Evolutionary conservation across 2,888 invertebrate genomes (phyloP).

Genomic region (Phoenoteleia sp.): DNA sequence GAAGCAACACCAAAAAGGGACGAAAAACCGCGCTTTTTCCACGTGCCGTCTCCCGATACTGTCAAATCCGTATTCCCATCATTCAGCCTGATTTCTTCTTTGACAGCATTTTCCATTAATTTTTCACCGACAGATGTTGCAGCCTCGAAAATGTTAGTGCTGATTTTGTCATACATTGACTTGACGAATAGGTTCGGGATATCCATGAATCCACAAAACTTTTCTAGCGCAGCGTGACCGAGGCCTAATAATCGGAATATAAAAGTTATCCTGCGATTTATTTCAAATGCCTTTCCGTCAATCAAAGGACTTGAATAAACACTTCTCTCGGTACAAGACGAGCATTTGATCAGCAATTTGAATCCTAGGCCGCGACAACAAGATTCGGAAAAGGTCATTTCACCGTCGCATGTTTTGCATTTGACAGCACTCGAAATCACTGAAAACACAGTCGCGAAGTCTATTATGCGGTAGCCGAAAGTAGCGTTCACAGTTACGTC

Average conservation of each 20-base stretch:
- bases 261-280: slow-evolving; percentile 19
- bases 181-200: slow-evolving; percentile 20
- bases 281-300: slow-evolving; percentile 18
- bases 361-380: slow-evolving; percentile 57
- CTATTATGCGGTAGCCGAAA: slow-evolving; percentile 32
- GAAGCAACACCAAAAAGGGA: slow-evolving; percentile 39
- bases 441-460: slow-evolving; percentile 61
- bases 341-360: slow-evolving; percentile 36
- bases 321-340: slow-evolving; percentile 19
- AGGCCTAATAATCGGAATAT: slow-evolving; percentile 20
- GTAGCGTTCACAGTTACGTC: slow-evolving; percentile 17
- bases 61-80: slow-evolving; percentile 45
- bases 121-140: slow-evolving; percentile 10
- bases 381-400: slow-evolving; percentile 50
- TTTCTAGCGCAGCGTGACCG: slow-evolving; percentile 18
- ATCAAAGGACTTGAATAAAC: slow-evolving; percentile 21
- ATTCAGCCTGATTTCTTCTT: slow-evolving; percentile 17
- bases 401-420: slow-evolving; percentile 56
- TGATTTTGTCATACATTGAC: slow-evolving; percentile 18
- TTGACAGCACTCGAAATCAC: slow-evolving; percentile 57
- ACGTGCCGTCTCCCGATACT: slow-evolving; percentile 48
- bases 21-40: background rate
- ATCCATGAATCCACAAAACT: slow-evolving; percentile 20
- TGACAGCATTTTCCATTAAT: slow-evolving; percentile 17
- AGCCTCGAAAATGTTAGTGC: slow-evolving; percentile 13